These are phyloP conservation scores for Platorchestia sp. DNA, from an alignment of 1,140 invertebrate species.

Conservation along the genomic window DNA sequence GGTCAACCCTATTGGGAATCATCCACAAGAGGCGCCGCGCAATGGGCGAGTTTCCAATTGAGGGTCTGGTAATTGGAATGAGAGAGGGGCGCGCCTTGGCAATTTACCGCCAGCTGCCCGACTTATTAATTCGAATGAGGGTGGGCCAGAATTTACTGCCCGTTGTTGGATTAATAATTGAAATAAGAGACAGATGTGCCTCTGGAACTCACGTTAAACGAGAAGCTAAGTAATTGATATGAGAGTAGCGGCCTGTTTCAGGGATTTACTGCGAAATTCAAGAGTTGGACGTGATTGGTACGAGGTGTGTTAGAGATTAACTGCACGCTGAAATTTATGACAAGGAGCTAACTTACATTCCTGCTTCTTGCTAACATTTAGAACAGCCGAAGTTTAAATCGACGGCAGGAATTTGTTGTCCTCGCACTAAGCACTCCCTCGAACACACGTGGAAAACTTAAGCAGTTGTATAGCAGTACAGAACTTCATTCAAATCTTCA, in stretches of 20 bases:
- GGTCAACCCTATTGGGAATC: constrained; percentile 6
- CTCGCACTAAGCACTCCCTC: background rate
- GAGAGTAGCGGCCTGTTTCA: background rate
- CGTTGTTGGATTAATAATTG: background rate
- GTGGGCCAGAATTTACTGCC: background rate
- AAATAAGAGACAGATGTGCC: background rate
- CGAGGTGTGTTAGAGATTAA: background rate
- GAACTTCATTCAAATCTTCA: no score
- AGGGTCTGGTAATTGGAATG: constrained; percentile 6
- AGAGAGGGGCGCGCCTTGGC: background rate
- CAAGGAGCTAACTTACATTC: background rate
- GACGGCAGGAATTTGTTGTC: background rate
- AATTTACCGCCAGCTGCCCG: background rate
- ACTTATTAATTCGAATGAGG: constrained; percentile 1
- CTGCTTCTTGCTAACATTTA: background rate
- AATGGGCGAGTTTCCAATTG: background rate
- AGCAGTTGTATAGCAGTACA: no score
- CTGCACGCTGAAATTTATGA: background rate
- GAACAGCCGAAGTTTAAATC: background rate
- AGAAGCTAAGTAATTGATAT: background rate
- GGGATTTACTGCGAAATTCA: background rate
- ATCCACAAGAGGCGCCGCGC: background rate
- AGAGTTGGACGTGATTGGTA: background rate
- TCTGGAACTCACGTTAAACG: background rate
- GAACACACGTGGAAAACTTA: background rate